phyloP scores from a whole-genome alignment of 2,797 vertebrate species.

The Holocentrus rufus region DNA sequence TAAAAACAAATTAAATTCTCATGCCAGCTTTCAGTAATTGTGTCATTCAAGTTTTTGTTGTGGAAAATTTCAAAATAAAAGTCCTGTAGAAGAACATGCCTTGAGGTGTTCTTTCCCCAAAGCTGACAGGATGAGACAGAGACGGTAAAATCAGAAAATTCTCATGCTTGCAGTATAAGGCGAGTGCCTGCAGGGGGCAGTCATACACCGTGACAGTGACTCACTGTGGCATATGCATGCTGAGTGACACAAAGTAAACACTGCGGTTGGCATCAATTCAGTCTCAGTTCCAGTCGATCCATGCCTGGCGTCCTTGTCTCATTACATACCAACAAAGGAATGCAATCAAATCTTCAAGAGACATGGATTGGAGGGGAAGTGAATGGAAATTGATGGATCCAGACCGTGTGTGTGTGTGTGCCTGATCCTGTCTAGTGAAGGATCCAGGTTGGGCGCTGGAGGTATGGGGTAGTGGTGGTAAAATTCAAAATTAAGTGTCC shows the following conservation, averaged over 20 bases:
- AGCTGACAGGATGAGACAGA: neutral
- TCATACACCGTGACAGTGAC: constrained; percentile 70
- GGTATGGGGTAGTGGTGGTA: constrained; percentile 28
- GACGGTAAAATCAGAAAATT: neutral
- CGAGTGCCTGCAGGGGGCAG: constrained; percentile 72
- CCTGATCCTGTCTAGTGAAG: constrained; percentile 48
- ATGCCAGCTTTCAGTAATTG: neutral
- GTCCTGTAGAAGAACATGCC: too few relatives aligned
- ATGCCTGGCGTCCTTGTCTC: constrained; percentile 1
- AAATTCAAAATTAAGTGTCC: constrained; percentile 39
- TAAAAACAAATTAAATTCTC: neutral
- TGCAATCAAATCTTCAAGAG: constrained; percentile 40
- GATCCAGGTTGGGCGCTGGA: constrained; percentile 55
- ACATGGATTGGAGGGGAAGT: constrained; percentile 42
- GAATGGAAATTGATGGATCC: constrained; percentile 55
- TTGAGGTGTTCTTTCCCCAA: too few relatives aligned
- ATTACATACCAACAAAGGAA: constrained; percentile 41
- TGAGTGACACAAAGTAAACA: constrained; percentile 52
- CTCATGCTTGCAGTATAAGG: constrained; percentile 48
- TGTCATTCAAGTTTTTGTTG: neutral
- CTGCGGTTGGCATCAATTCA: constrained; percentile 64
- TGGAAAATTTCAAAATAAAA: too few relatives aligned
- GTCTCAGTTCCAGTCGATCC: constrained; percentile 42
- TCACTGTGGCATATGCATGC: constrained; percentile 53
- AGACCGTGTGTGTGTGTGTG: constrained; percentile 28